A percentile compares a stretch with the other conserved stretches of the same genome.
Evolutionary conservation across 2,888 invertebrate genomes (phyloP).

Genomic region (Thalpophila matura): DNA sequence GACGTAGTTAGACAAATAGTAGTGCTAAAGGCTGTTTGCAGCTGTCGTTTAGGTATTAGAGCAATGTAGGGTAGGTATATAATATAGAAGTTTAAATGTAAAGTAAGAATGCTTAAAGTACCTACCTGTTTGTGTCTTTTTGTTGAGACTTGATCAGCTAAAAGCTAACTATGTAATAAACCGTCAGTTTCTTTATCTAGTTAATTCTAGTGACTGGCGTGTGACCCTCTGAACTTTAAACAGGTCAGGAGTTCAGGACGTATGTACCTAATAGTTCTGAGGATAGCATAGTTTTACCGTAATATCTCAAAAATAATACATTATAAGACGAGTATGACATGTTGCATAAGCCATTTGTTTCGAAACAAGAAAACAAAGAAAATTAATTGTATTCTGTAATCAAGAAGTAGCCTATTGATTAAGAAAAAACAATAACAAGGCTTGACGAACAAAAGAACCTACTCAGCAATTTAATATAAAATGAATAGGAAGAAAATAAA

Average conservation of each 20-base stretch:
- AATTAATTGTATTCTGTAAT: neutral
- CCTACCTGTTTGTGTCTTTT: too few species aligned
- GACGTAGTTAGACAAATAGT: slow-evolving; percentile 3
- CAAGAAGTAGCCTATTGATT: neutral
- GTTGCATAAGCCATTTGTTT: too few species aligned
- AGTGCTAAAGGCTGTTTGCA: neutral
- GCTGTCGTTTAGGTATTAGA: neutral
- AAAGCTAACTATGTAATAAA: neutral
- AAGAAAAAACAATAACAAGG: slow-evolving; percentile 3
- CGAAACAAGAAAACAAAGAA: too few species aligned
- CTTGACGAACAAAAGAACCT: neutral
- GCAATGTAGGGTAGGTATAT: neutral
- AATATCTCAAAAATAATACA: too few species aligned
- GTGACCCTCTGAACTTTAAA: neutral
- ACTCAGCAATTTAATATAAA: slow-evolving; percentile 28
- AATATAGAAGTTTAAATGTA: neutral
- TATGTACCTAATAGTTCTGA: too few species aligned
- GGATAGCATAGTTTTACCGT: too few species aligned
- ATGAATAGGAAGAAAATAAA: slow-evolving; percentile 28
- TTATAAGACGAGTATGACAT: too few species aligned
- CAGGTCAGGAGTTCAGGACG: neutral
- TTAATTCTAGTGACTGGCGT: neutral
- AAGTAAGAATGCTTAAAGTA: too few species aligned
- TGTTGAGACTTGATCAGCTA: neutral
- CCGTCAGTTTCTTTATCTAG: too few species aligned